Evolutionary conservation across 2,888 invertebrate genomes (phyloP).

Genomic region (Pollenia labialis): DNA sequence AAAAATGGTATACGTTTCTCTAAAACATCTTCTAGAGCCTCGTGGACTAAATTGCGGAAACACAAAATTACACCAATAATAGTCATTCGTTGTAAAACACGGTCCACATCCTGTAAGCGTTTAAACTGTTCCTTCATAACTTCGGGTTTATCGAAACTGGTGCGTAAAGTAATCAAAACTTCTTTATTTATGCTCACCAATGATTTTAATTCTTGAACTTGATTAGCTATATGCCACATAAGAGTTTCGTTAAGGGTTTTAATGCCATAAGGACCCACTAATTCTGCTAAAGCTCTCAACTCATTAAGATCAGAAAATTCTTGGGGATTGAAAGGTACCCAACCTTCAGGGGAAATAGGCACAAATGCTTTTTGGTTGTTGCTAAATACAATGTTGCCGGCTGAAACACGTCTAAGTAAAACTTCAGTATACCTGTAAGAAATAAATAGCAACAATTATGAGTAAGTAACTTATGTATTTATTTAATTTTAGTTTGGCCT

Average conservation of each 20-base stretch:
- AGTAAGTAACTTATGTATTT: background rate
- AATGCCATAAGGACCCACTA: slow-evolving; percentile 99
- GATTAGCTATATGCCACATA: slow-evolving; percentile 99
- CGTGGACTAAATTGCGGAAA: slow-evolving; percentile 96
- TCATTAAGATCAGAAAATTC: slow-evolving; percentile 99
- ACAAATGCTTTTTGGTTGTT: slow-evolving; percentile 98
- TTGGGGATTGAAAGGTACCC: slow-evolving; percentile 97
- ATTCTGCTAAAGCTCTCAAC: slow-evolving; percentile 95
- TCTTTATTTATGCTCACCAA: slow-evolving; percentile 97
- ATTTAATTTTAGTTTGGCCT: background rate
- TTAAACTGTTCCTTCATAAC: slow-evolving; percentile 98
- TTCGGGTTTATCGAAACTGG: slow-evolving; percentile 99
- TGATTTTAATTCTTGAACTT: slow-evolving; percentile 97
- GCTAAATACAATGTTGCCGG: slow-evolving; percentile 98
- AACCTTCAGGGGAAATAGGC: slow-evolving; percentile 94
- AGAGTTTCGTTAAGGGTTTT: slow-evolving; percentile 97
- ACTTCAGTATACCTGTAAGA: slow-evolving; percentile 86
- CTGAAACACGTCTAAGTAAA: slow-evolving; percentile 94
- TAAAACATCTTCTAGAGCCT: slow-evolving; percentile 96
- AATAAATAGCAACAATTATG: background rate
- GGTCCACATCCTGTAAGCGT: slow-evolving; percentile 95
- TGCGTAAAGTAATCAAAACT: slow-evolving; percentile 93
- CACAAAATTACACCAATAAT: slow-evolving; percentile 99
- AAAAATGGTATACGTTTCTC: slow-evolving; percentile 98
- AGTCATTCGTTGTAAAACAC: slow-evolving; percentile 97